Base-by-base conservation (phyloP, 2,888 invertebrate species). In the Scrobipalpa atriplicella region DNA sequence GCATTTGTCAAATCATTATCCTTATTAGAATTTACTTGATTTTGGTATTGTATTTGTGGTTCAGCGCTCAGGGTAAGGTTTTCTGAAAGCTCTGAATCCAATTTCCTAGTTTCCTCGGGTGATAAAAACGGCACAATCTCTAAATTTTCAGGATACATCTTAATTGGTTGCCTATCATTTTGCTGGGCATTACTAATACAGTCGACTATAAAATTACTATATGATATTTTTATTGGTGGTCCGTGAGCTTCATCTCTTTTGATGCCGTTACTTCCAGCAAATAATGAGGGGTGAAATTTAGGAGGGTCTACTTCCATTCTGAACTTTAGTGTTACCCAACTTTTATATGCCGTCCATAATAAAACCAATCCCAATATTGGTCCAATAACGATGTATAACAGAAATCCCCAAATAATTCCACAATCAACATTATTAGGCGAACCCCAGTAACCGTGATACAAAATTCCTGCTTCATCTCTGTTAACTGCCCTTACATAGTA, bases 401-500 rank as follows among this genome's bases (percentile, higher is more conserved):
- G 38, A 9, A 11, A 29, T n/a, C 13, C 8, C 29, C 13, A 58
- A 36, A 38, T 58, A 16, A n/a, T 58, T 6, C 36, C 16, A 18
- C 38, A 38, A 8, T 6, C 9, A n/a, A 58, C n/a, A 10, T 38
- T 38, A 16, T 7, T 2, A 0, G n/a, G 38, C 13, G 36, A 13
- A 29, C 36, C 19, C 58, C 58, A 58, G 8, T 58, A n/a, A 10
- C 58, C 58, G 8, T 0, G n/a, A 38, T 38, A 29, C 1, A 29
- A n/a, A 9, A 16, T 36, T 38, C 58, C 16, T 7, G 29, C 6
- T 58, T 58, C 38, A 16, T 58, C 38, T 58, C 6, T 38, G 38
- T 39, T 54, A 39, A 61, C 38, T 13, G 19, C 71, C 80, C 78
- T 89, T 85, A 43, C 58, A 58, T 38, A 58, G 16, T 58, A 58